Evolutionary conservation across 2,113 vertebrate species (phyloP).

Genomic region (Numenius arquata): DNA sequence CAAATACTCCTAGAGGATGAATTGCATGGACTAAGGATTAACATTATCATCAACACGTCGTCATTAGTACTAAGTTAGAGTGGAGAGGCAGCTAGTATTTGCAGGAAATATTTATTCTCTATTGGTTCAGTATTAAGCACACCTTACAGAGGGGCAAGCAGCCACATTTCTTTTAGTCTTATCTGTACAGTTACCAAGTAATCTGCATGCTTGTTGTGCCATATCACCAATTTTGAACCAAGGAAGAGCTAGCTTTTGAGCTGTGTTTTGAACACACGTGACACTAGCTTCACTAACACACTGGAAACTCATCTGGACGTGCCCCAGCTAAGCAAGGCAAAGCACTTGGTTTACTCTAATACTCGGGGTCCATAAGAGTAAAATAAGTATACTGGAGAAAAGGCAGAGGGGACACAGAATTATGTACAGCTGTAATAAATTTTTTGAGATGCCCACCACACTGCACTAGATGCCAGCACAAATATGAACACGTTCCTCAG

Average conservation of each 20-base stretch:
- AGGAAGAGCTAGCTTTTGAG: neutral
- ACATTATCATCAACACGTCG: neutral
- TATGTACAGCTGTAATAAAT: neutral
- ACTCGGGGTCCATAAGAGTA: accelerated
- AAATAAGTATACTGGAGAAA: neutral
- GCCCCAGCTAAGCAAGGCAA: neutral
- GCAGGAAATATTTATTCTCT: neutral
- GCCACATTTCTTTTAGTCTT: neutral
- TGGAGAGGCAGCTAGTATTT: neutral
- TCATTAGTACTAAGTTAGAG: neutral
- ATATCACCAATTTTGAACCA: neutral
- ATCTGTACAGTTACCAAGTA: neutral
- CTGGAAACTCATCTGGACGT: accelerated
- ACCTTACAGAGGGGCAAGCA: neutral
- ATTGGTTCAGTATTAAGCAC: neutral
- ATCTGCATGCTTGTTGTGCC: neutral
- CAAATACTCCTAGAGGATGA: neutral
- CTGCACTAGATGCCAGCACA: neutral
- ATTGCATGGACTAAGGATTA: neutral
- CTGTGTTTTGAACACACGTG: neutral
- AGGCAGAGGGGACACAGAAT: neutral
- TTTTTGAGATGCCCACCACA: neutral
- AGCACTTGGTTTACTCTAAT: neutral
- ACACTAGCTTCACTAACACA: neutral
- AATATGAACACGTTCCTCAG: neutral